phyloP scores from a whole-genome alignment of 2,797 vertebrate species.

The Fistularia tabacaria region DNA sequence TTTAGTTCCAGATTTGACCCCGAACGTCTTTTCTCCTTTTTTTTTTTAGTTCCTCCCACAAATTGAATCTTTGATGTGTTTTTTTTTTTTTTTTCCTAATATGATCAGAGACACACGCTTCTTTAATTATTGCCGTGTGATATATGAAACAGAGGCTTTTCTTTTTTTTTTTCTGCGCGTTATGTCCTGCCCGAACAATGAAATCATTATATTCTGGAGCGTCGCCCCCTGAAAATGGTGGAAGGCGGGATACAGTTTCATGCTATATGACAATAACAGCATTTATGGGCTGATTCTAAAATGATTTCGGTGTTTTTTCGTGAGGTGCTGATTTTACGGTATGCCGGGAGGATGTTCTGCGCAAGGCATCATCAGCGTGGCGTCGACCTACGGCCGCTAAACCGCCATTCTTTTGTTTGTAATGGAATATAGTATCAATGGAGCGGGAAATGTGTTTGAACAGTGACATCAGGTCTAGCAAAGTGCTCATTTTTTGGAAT shows the following conservation, averaged over 20 bases:
- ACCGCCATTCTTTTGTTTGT: conserved; percentile 18
- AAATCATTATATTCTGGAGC: conserved; percentile 54
- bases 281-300: conserved; percentile 51
- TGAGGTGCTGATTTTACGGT: conserved; percentile 40
- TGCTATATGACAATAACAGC: conserved; percentile 17
- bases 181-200: conserved; percentile 58
- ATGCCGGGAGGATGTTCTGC: conserved; percentile 1
- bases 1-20: conserved; percentile 50
- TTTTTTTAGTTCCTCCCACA: conserved; percentile 18
- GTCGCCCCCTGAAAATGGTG: conserved; percentile 8
- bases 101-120: conserved; percentile 59
- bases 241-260: conserved; percentile 42
- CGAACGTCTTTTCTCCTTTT: conserved; percentile 21
- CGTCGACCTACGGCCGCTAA: not conserved
- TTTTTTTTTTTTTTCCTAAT: conserved; percentile 14
- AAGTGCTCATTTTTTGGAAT: conserved; percentile 20
- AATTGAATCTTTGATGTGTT: conserved; percentile 29
- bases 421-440: conserved; percentile 18
- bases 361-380: too few species aligned
- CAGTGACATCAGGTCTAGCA: conserved; percentile 7
- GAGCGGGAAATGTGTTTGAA: conserved; percentile 11
- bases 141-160: conserved; percentile 66
- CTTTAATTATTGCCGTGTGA: conserved; percentile 57
- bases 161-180: conserved; percentile 47
- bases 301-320: conserved; percentile 37